Conservation (phyloP, 2,888 invertebrate genomes). For the Aphidoletes aphidimyza region DNA sequence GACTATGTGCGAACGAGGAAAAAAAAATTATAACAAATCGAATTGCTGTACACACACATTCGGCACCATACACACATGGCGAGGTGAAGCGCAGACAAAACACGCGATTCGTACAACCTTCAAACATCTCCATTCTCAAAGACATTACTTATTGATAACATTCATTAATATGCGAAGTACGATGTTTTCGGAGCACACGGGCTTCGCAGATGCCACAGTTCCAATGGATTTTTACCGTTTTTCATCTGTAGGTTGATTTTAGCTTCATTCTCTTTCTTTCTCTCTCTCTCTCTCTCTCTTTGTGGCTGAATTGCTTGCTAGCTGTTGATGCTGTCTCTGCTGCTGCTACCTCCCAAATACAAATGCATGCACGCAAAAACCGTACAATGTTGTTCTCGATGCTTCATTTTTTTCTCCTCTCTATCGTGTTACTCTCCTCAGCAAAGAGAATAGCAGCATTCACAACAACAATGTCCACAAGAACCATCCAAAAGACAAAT, state of each 20-base stretch:
- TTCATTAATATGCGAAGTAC: slow-evolving; percentile 56
- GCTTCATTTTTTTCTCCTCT: not conserved
- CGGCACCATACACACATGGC: no score
- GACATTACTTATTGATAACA: slow-evolving; percentile 55
- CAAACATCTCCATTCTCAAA: slow-evolving; percentile 54
- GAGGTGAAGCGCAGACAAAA: slow-evolving; percentile 30
- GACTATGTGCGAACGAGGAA: slow-evolving; percentile 56
- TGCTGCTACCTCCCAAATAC: slow-evolving; percentile 23
- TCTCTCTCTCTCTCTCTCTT: not conserved
- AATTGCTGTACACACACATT: not conserved
- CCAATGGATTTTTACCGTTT: slow-evolving; percentile 51
- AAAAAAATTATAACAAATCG: no score
- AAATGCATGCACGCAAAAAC: slow-evolving; percentile 1
- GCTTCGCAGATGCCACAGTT: slow-evolving; percentile 56
- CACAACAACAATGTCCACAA: slow-evolving; percentile 30
- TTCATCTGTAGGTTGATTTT: slow-evolving; percentile 47
- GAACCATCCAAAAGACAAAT: slow-evolving; percentile 51
- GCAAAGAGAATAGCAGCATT: not conserved
- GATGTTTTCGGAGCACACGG: slow-evolving; percentile 56
- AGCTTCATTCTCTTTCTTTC: not conserved
- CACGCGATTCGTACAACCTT: slow-evolving; percentile 53
- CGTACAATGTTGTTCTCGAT: not conserved
- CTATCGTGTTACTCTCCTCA: not conserved
- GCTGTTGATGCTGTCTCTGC: no score
- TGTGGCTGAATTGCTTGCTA: no score